Conservation (phyloP, 2,113 vertebrate genomes). For the Phyllostomus discolor region DNA sequence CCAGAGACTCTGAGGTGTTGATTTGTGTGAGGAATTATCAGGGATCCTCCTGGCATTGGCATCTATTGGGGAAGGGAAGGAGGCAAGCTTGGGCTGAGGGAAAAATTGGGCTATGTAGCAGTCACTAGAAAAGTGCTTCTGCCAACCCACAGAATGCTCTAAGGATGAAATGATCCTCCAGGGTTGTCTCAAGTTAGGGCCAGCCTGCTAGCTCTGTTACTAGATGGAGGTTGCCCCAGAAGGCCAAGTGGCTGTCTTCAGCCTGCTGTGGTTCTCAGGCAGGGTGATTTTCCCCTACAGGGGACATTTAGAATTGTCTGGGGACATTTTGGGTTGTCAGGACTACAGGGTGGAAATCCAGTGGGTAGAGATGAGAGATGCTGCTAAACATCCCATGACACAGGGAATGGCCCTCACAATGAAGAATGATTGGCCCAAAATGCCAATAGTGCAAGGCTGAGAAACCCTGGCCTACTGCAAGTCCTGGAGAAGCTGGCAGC, state of each 20-base stretch:
- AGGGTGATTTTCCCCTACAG: not conserved
- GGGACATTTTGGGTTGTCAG: not conserved
- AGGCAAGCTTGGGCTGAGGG: not conserved
- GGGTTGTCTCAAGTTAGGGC: not conserved
- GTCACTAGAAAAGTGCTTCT: not conserved
- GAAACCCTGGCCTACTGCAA: not conserved
- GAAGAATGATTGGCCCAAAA: not conserved
- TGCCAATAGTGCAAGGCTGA: not conserved
- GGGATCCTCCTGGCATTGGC: not conserved
- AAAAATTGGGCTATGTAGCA: not conserved
- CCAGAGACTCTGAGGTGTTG: not conserved
- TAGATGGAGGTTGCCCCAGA: not conserved
- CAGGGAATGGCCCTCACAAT: not conserved
- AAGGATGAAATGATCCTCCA: not conserved
- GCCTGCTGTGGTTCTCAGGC: not conserved
- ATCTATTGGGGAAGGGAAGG: not conserved
- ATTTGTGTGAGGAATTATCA: not conserved
- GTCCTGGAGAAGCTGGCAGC: not conserved
- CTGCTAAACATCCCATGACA: not conserved
- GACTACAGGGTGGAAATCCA: no score
- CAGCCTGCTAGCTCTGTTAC: not conserved
- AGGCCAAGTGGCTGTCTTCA: not conserved
- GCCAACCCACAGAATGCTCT: not conserved
- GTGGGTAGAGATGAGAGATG: not conserved
- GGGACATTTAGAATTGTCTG: not conserved